These are phyloP conservation scores for Urocynchramus pylzowi DNA, from an alignment of 2,113 vertebrate species.

Conservation along the genomic window DNA sequence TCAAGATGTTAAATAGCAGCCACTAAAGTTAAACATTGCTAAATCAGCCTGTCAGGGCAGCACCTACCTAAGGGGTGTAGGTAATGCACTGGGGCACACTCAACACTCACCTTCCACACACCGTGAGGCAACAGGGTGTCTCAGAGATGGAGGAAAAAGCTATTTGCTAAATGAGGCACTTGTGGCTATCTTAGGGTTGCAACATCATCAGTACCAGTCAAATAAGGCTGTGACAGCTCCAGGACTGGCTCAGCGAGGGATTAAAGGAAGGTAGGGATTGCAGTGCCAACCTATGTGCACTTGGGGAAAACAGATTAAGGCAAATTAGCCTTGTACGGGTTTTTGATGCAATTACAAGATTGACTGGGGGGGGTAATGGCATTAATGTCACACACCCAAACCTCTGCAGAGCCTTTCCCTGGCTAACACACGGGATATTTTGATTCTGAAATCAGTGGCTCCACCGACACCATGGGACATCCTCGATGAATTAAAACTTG, in stretches of 20 bases:
- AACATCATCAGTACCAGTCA: not conserved
- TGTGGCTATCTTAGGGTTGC: not conserved
- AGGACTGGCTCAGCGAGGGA: not conserved
- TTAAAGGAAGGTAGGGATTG: not conserved
- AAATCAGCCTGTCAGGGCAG: not conserved
- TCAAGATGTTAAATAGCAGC: slow-evolving; percentile 50
- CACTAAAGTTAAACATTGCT: not conserved
- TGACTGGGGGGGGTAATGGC: not conserved
- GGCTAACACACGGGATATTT: not conserved
- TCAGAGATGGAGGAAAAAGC: not conserved
- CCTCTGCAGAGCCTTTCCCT: not conserved
- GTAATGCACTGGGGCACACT: not conserved
- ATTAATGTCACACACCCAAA: not conserved
- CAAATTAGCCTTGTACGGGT: not conserved
- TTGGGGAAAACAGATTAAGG: not conserved
- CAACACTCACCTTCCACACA: rapidly evolving
- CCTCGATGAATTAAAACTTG: slow-evolving; percentile 40
- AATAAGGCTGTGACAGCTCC: not conserved
- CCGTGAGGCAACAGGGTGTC: not conserved
- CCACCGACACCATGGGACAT: not conserved
- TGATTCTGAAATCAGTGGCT: not conserved
- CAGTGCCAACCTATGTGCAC: not conserved
- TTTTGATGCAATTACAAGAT: not conserved
- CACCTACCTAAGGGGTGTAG: not conserved
- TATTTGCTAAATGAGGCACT: not conserved